phyloP scores from a whole-genome alignment of 1,140 invertebrate species.

The Anthonomus grandis region DNA sequence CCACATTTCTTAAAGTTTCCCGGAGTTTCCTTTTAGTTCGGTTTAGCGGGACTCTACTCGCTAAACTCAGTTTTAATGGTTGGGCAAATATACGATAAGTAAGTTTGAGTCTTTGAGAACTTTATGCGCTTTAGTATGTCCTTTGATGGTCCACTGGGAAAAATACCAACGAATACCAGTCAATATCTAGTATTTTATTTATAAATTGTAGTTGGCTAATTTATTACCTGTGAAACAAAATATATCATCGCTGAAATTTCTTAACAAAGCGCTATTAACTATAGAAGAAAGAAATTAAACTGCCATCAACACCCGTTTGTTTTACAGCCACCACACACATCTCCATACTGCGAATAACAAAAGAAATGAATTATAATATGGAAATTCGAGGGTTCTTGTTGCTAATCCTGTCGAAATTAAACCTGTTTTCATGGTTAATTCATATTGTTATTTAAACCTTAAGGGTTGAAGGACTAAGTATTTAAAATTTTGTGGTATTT shows the following conservation, averaged over 20 bases:
- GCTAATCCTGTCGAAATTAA: conserved; percentile 11
- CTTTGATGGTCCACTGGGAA: too few relatives aligned
- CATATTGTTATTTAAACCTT: too few relatives aligned
- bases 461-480: too few relatives aligned
- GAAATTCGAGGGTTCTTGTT: conserved; percentile 15
- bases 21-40: conserved; percentile 15
- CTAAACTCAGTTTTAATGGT: conserved; percentile 27
- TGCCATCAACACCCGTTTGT: conserved; percentile 22
- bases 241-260: too few relatives aligned
- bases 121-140: conserved; percentile 10
- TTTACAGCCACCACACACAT: conserved; percentile 18
- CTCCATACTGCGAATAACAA: conserved; percentile 20
- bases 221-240: too few relatives aligned
- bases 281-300: conserved; percentile 12
- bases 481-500: too few relatives aligned
- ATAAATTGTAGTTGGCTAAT: too few relatives aligned
- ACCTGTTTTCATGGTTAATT: conserved; percentile 23
- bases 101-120: conserved; percentile 21
- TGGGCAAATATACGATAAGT: conserved; percentile 26
- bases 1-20: conserved; percentile 20
- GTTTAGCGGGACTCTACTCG: conserved; percentile 15
- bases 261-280: too few relatives aligned
- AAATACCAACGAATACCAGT: too few relatives aligned
- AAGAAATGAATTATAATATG: conserved; percentile 25
- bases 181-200: too few relatives aligned